Base-by-base conservation (phyloP, 2,113 vertebrate species). In the Entomyzon cyanotis region DNA sequence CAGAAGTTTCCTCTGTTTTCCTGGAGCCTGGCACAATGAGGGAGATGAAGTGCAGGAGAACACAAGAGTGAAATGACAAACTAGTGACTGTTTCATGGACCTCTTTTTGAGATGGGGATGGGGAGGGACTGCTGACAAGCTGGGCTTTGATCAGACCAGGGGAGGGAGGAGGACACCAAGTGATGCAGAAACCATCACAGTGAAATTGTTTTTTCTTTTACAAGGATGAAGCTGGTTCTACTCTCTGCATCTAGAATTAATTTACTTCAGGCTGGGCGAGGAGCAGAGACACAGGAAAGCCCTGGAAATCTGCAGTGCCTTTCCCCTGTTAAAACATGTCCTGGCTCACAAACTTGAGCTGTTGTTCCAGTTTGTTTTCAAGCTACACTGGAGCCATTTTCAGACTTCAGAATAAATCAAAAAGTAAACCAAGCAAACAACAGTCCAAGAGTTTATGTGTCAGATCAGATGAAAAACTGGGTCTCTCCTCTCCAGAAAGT, bases 1-100 rank as follows among this genome's bases (percentile, higher is more conserved):
- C 60, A 79, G 84, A 84, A 92, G 59, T 87, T 92, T 82, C 56
- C 65, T 93, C 87, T 58, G 11, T 11, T 83, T 95, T 95, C 71
- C 59, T 74, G 55, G 18, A 83, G 84, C 87, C 67, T 94, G 93
- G 87, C 79, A 96, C 82, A 68, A 37, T 1, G 31, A 77, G 37
- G 27, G 31, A 67, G 55, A 62, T 59, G 42, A 91, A 91, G 71
- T 42, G 41, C 59, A 80, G 67, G 39, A 84, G 25, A 87, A 83
- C 31, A 69, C 15, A 69, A 63, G 67, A 69, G 19, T 12, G 42
- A 31, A n/a, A 73, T 23, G 47, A 67, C 74, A 83, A 77, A 85
- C 23, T 1, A 2, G 33, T 28, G 47, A 47, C 58, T 70, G 28
- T 64, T 64, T 77, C 64, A 37, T 22, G 28, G 52, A 31, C 28